Evolutionary conservation across 64 coral and sea anemone genomes (phyloP).

Genomic region (Acropora yongei): DNA sequence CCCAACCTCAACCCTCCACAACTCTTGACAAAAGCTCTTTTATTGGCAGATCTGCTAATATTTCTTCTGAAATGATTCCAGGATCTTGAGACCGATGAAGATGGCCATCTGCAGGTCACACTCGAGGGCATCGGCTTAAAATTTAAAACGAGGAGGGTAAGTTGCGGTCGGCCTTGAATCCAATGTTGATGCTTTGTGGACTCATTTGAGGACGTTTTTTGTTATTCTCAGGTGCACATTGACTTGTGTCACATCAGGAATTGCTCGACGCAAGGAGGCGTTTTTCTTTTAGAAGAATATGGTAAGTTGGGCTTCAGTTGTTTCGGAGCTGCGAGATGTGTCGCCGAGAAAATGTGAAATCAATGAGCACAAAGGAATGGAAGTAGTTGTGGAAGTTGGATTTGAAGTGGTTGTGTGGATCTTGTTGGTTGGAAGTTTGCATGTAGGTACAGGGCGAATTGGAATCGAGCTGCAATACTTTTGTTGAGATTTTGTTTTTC

Average conservation of each 20-base stretch:
- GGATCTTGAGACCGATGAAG: constrained; percentile 77
- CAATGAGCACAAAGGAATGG: no score
- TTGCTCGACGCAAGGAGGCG: constrained; percentile 95
- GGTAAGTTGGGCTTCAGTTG: constrained; percentile 46
- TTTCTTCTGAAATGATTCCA: constrained; percentile 2
- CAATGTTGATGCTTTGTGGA: neutral
- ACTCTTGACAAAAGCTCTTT: no score
- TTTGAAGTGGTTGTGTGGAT: no score
- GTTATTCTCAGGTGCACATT: constrained; percentile 82
- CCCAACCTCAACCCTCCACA: no score
- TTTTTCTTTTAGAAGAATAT: constrained; percentile 96
- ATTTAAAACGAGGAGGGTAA: constrained; percentile 81
- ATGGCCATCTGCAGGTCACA: constrained; percentile 76
- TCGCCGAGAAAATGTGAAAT: no score
- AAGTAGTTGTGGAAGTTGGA: no score
- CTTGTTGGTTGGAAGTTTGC: no score
- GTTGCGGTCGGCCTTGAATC: neutral
- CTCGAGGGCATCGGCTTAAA: constrained; percentile 90
- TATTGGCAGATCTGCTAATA: neutral
- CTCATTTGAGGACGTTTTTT: neutral
- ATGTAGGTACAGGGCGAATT: no score
- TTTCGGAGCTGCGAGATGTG: neutral
- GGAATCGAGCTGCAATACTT: no score
- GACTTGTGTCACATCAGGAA: constrained; percentile 93
- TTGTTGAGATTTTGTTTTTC: no score